These are phyloP conservation scores for Spodoptera littoralis DNA, from an alignment of 2,888 invertebrate species.

Conservation along the genomic window DNA sequence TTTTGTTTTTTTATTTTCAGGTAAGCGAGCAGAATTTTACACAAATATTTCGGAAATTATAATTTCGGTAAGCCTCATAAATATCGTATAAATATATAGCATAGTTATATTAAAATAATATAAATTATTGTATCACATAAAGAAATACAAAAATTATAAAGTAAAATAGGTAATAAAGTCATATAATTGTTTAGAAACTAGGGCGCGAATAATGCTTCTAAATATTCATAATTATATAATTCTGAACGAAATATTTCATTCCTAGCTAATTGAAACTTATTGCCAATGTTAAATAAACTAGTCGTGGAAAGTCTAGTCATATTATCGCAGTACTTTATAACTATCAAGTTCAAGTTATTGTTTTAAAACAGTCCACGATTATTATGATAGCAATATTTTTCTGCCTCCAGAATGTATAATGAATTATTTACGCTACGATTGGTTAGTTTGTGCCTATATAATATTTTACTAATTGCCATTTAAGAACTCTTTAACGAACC, in stretches of 20 bases:
- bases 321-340: neutral
- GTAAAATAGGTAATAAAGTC: constrained; percentile 4
- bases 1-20: too few species aligned
- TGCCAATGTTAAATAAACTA: constrained; percentile 15
- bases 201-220: constrained; percentile 7
- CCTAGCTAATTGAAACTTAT: constrained; percentile 13
- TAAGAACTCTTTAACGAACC: constrained; percentile 1
- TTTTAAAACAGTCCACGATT: neutral
- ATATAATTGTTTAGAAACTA: constrained; percentile 9
- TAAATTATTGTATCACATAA: too few species aligned
- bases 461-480: too few species aligned
- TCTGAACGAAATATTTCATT: constrained; percentile 22
- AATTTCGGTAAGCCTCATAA: too few species aligned
- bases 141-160: neutral
- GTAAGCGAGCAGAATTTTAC: too few species aligned
- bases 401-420: too few species aligned
- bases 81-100: too few species aligned
- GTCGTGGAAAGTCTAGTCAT: neutral
- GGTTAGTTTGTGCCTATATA: too few species aligned
- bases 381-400: neutral
- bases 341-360: neutral
- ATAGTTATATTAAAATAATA: too few species aligned
- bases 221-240: constrained; percentile 7
- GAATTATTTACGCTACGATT: too few species aligned
- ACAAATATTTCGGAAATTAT: too few species aligned